phyloP scores from a whole-genome alignment of 1,140 invertebrate genomes.

The Copidosoma floridanum region DNA sequence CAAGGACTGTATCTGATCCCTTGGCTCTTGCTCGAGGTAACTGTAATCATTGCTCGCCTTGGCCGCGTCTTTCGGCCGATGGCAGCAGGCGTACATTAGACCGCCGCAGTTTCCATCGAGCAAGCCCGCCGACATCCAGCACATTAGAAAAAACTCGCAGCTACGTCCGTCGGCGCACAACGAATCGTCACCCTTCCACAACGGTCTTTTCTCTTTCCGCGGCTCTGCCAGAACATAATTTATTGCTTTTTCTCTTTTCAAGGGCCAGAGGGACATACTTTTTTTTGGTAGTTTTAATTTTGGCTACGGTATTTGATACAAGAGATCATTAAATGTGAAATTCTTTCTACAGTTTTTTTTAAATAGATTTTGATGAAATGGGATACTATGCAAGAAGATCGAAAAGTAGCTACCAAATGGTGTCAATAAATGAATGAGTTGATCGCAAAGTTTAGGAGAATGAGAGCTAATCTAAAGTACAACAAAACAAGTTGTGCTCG shows the following conservation, averaged over 20 bases:
- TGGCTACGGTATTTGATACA: too few relatives aligned
- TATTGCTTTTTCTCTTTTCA: neutral
- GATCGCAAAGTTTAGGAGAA: too few relatives aligned
- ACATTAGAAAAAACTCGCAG: slow-evolving; percentile 90
- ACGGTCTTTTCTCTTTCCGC: slow-evolving; percentile 53
- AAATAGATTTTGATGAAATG: too few relatives aligned
- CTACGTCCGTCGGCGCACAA: slow-evolving; percentile 71
- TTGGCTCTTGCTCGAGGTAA: slow-evolving; percentile 63
- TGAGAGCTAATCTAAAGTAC: too few relatives aligned
- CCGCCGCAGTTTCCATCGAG: slow-evolving; percentile 82
- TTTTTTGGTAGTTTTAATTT: too few relatives aligned
- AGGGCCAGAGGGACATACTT: too few relatives aligned
- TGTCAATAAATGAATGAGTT: too few relatives aligned
- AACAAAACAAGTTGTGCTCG: too few relatives aligned
- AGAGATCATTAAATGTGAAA: too few relatives aligned
- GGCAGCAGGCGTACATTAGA: slow-evolving; percentile 85
- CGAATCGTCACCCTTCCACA: slow-evolving; percentile 57
- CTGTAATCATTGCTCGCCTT: slow-evolving; percentile 60
- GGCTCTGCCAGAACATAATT: slow-evolving; percentile 50
- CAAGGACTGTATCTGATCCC: slow-evolving; percentile 62
- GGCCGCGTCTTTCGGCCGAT: slow-evolving; percentile 62
- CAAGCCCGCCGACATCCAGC: slow-evolving; percentile 86
- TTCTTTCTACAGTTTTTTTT: too few relatives aligned
- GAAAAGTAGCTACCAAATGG: too few relatives aligned
- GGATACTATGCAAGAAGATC: too few relatives aligned